These are phyloP conservation scores for Apantesis nais DNA, from an alignment of 2,888 invertebrate genomes.

Conservation along the genomic window DNA sequence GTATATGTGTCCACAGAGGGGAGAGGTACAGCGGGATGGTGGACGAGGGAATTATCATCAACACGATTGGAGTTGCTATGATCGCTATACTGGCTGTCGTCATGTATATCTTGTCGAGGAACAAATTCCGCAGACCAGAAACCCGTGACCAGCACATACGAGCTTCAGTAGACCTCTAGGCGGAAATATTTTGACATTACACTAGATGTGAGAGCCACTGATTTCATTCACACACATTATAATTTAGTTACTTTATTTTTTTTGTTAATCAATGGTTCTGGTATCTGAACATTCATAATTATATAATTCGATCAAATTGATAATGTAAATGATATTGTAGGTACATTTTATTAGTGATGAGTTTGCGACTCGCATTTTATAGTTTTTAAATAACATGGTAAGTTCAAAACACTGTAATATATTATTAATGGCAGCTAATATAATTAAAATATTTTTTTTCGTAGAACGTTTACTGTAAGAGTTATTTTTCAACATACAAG, in stretches of 20 bases:
- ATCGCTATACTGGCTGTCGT: constrained; percentile 88
- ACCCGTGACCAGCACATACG: constrained; percentile 79
- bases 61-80: constrained; percentile 88
- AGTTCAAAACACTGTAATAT: constrained; percentile 22
- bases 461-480: neutral
- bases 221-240: constrained; percentile 21
- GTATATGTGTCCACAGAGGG: constrained; percentile 76
- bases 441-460: neutral
- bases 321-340: constrained; percentile 3
- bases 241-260: constrained; percentile 27
- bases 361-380: constrained; percentile 37
- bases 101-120: constrained; percentile 87
- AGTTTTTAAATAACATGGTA: constrained; percentile 27
- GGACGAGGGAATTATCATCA: constrained; percentile 89
- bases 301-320: constrained; percentile 18
- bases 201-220: constrained; percentile 34
- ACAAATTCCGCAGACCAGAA: constrained; percentile 83
- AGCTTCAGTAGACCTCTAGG: constrained; percentile 85
- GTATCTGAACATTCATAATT: constrained; percentile 9
- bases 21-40: constrained; percentile 85
- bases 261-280: constrained; percentile 26
- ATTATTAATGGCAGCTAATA: neutral
- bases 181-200: constrained; percentile 20
- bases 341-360: constrained; percentile 14
- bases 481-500: neutral